phyloP scores from a whole-genome alignment of 2,797 vertebrate genomes.

The Sebastiscus tertius region DNA sequence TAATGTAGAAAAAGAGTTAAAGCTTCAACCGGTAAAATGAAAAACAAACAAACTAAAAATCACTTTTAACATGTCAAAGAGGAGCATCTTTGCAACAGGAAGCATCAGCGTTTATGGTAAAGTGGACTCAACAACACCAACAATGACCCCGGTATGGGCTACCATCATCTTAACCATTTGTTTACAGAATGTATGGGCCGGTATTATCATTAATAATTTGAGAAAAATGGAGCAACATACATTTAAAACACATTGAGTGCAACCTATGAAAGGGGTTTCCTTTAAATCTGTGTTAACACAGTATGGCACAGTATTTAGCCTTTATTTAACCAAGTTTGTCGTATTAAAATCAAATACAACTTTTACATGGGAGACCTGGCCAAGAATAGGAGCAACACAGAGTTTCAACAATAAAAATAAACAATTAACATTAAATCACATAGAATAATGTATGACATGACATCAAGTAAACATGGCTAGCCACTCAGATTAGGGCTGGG shows the following conservation, averaged over 20 bases:
- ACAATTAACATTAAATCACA: too few species aligned
- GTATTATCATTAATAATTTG: neutral
- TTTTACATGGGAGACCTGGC: too few species aligned
- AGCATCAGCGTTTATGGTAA: neutral
- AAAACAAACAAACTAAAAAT: neutral
- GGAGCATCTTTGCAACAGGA: neutral
- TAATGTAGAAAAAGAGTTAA: neutral
- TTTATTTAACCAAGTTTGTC: too few species aligned
- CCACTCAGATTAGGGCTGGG: neutral
- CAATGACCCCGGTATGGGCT: rapidly evolving
- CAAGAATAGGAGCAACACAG: too few species aligned
- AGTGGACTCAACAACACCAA: neutral
- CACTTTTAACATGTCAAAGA: neutral
- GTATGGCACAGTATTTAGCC: too few species aligned
- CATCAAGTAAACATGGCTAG: neutral
- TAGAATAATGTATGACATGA: too few species aligned
- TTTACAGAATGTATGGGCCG: neutral
- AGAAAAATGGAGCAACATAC: neutral
- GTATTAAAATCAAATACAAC: too few species aligned
- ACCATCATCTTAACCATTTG: neutral
- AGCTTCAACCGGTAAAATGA: neutral
- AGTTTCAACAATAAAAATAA: too few species aligned
- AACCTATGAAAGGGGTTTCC: neutral
- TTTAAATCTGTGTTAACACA: neutral
- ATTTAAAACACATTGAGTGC: neutral